Conservation (phyloP, 1,140 invertebrate genomes). For the Neodiprion fabricii region DNA sequence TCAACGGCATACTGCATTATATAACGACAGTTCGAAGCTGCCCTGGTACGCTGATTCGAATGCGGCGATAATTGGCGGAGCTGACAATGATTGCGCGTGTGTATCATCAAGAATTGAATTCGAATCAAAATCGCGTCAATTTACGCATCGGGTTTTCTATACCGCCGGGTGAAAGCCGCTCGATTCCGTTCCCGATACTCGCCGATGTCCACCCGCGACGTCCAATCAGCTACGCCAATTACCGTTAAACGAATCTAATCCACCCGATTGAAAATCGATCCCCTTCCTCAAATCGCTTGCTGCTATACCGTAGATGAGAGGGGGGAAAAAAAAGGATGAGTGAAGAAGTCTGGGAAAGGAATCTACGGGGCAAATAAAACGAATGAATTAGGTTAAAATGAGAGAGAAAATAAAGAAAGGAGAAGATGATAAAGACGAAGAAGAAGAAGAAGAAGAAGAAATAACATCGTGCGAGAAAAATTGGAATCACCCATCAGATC, state of each 20-base stretch:
- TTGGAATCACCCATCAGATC: too few relatives aligned
- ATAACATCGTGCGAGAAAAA: neutral
- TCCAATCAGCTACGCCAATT: constrained; percentile 7
- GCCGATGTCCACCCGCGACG: neutral
- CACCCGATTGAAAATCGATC: neutral
- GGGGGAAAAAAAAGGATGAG: too few relatives aligned
- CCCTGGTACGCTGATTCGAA: too few relatives aligned
- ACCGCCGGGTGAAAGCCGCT: neutral
- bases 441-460: neutral
- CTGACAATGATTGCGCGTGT: too few relatives aligned
- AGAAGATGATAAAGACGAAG: neutral
- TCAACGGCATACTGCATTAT: too few relatives aligned
- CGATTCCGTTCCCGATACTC: too few relatives aligned
- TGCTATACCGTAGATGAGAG: too few relatives aligned
- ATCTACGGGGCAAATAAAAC: neutral
- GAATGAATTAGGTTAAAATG: constrained; percentile 16
- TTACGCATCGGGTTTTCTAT: neutral
- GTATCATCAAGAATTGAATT: neutral
- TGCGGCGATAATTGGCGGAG: too few relatives aligned
- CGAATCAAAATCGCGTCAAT: neutral
- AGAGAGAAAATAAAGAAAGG: constrained; percentile 11
- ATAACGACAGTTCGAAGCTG: too few relatives aligned
- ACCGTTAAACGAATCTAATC: constrained; percentile 2
- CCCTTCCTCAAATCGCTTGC: neutral
- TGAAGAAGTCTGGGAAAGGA: neutral